Conservation (phyloP, 2,888 invertebrate genomes). For the Melanostoma mellinum region DNA sequence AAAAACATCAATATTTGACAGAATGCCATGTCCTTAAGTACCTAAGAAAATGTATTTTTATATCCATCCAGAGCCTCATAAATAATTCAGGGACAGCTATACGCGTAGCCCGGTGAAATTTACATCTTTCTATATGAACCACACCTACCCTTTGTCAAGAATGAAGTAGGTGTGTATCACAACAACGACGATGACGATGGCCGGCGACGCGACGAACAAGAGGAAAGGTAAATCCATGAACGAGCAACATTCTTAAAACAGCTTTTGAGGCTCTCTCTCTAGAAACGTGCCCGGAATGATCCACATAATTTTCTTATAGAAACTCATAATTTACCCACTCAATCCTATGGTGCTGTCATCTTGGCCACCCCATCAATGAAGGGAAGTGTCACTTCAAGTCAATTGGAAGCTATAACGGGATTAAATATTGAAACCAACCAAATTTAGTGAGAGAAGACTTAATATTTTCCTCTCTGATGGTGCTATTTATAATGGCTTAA, state of each 20-base stretch:
- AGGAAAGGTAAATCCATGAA: slow-evolving; percentile 6
- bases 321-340: slow-evolving; percentile 56
- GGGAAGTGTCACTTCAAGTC: slow-evolving; percentile 66
- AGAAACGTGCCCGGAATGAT: slow-evolving; percentile 69
- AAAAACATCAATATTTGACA: slow-evolving; percentile 69
- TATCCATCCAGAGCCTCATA: slow-evolving; percentile 64
- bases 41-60: slow-evolving; percentile 62
- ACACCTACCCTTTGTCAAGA: slow-evolving; percentile 60
- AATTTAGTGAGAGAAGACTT: not conserved
- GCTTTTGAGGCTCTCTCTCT: slow-evolving; percentile 54
- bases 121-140: slow-evolving; percentile 34
- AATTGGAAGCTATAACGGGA: slow-evolving; percentile 62
- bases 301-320: slow-evolving; percentile 54
- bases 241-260: slow-evolving; percentile 25
- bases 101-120: slow-evolving; percentile 46
- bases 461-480: slow-evolving; percentile 25
- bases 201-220: not conserved
- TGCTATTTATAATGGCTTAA: slow-evolving; percentile 62
- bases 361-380: slow-evolving; percentile 34
- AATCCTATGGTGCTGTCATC: slow-evolving; percentile 12
- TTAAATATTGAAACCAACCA: slow-evolving; percentile 59
- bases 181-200: not conserved
- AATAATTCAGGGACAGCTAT: slow-evolving; percentile 66
- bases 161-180: slow-evolving; percentile 10
- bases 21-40: slow-evolving; percentile 65